Conservation (phyloP, 2,888 invertebrate genomes). For the Papilio gigon region DNA sequence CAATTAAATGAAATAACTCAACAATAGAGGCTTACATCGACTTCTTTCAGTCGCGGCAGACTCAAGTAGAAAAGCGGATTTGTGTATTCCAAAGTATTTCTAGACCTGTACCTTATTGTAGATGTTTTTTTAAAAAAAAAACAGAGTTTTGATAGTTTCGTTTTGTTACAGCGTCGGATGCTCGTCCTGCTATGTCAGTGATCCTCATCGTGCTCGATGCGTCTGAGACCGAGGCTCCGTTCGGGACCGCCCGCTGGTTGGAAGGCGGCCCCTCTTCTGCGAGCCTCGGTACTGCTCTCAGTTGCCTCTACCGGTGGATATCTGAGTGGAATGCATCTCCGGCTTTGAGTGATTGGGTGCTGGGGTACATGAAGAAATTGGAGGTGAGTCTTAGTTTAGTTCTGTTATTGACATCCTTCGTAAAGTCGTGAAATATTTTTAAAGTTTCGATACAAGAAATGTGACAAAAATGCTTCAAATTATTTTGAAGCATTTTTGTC, state of each 20-base stretch:
- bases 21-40: neutral
- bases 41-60: neutral
- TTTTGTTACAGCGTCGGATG: constrained; percentile 64
- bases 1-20: neutral
- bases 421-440: neutral
- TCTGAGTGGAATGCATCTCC: constrained; percentile 84
- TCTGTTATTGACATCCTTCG: neutral
- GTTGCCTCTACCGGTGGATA: constrained; percentile 86
- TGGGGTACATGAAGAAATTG: constrained; percentile 85
- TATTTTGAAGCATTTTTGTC: too few species aligned
- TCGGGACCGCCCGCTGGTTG: constrained; percentile 67
- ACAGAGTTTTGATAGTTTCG: neutral
- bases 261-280: constrained; percentile 72
- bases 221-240: constrained; percentile 60
- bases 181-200: constrained; percentile 83
- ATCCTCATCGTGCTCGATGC: constrained; percentile 82
- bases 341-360: constrained; percentile 85
- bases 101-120: neutral
- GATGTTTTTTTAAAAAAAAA: too few species aligned
- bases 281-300: constrained; percentile 84
- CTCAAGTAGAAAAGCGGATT: constrained; percentile 10
- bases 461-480: too few species aligned
- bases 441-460: neutral
- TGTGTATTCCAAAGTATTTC: neutral
- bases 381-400: constrained; percentile 62